A percentile compares a stretch with the other conserved stretches of the same genome.
These are phyloP conservation scores for Myotis brandtii DNA, from an alignment of 2,113 vertebrate genomes.

Conservation along the genomic window DNA sequence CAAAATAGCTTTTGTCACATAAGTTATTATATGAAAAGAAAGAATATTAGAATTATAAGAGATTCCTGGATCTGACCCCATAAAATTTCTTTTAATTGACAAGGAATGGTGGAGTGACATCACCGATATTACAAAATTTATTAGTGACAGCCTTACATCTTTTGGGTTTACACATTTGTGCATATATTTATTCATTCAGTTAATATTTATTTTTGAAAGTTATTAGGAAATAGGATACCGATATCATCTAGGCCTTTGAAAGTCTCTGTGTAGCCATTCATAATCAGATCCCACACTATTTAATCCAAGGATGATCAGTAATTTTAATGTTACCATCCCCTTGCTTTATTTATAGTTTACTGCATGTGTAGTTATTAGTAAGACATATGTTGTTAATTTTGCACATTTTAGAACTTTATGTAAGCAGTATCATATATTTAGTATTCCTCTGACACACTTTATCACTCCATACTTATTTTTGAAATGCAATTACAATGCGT, in stretches of 20 bases:
- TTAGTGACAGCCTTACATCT: background rate
- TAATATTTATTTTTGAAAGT: background rate
- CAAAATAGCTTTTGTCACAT: background rate
- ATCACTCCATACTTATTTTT: background rate
- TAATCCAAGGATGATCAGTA: background rate
- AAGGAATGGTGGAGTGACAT: background rate
- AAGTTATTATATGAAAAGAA: conserved; percentile 1
- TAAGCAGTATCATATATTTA: background rate
- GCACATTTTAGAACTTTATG: background rate
- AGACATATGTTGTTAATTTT: background rate
- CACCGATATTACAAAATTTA: background rate
- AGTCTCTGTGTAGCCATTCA: background rate
- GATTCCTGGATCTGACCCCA: background rate
- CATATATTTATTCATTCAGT: background rate
- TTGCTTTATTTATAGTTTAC: background rate
- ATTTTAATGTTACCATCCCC: background rate
- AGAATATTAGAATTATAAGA: background rate
- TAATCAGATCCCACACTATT: background rate
- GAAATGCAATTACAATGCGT: background rate
- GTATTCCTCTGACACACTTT: background rate
- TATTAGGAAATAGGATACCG: background rate
- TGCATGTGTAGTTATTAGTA: background rate
- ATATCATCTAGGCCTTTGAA: background rate
- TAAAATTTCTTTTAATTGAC: background rate
- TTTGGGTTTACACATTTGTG: background rate